phyloP scores from a whole-genome alignment of 2,113 vertebrate species.

The Neomonachus schauinslandi region DNA sequence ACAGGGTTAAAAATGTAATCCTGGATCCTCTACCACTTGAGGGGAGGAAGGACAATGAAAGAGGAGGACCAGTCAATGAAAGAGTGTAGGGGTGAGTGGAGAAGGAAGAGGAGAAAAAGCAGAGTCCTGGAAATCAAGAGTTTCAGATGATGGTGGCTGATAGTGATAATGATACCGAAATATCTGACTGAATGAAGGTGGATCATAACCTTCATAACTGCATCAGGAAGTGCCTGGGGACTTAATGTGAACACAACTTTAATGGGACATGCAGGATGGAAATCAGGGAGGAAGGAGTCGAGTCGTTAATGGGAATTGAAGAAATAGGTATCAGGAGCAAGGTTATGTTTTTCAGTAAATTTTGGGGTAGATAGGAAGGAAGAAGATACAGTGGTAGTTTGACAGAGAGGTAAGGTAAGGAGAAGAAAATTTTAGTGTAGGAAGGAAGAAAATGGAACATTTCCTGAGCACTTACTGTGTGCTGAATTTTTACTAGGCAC shows the following conservation, averaged over 20 bases:
- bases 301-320: background rate
- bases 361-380: background rate
- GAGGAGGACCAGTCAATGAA: background rate
- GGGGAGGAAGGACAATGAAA: background rate
- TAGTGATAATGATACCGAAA: background rate
- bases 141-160: background rate
- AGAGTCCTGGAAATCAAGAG: too few species aligned
- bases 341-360: background rate
- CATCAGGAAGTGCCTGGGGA: background rate
- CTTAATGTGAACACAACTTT: background rate
- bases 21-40: background rate
- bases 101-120: background rate
- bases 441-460: background rate
- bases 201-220: background rate
- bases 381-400: background rate
- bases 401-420: background rate
- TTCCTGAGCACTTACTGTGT: background rate
- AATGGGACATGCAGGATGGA: background rate
- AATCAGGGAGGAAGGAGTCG: background rate
- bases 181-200: background rate
- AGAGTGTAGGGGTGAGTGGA: background rate
- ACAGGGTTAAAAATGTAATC: background rate
- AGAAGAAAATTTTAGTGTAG: background rate
- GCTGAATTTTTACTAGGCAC: background rate
- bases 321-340: background rate